Conservation (phyloP, 1,140 invertebrate species). For the Arctopsyche grandis region DNA sequence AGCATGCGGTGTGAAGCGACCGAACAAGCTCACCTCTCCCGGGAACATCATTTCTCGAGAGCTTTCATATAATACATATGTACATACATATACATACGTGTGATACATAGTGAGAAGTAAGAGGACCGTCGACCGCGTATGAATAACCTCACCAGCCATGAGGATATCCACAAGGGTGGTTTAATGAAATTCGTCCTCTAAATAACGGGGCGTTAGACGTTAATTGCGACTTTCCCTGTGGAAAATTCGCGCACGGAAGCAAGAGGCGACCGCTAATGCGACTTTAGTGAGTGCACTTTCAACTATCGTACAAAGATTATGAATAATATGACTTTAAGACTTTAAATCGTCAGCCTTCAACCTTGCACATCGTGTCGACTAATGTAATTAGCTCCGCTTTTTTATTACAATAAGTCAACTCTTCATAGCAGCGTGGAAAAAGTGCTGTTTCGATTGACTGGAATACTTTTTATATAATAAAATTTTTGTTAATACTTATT, state of each 20-base stretch:
- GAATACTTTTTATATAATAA: no score
- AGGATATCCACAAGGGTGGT: neutral
- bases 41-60: conserved; percentile 19
- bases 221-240: neutral
- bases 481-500: no score
- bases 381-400: no score
- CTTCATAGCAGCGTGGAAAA: no score
- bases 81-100: neutral
- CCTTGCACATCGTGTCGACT: no score
- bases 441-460: no score
- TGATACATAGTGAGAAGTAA: neutral
- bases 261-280: no score
- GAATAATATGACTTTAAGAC: no score
- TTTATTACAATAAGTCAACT: no score
- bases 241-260: neutral
- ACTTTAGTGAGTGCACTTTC: no score
- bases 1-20: neutral
- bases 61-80: conserved; percentile 3
- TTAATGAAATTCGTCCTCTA: conserved; percentile 31
- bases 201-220: neutral
- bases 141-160: neutral
- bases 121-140: neutral
- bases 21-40: neutral
- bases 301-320: no score
- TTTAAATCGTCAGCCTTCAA: no score